Evolutionary conservation across 2,113 vertebrate species (phyloP), one percentile per base, ranked within the genome.

Genomic region (Poecile atricapillus): DNA sequence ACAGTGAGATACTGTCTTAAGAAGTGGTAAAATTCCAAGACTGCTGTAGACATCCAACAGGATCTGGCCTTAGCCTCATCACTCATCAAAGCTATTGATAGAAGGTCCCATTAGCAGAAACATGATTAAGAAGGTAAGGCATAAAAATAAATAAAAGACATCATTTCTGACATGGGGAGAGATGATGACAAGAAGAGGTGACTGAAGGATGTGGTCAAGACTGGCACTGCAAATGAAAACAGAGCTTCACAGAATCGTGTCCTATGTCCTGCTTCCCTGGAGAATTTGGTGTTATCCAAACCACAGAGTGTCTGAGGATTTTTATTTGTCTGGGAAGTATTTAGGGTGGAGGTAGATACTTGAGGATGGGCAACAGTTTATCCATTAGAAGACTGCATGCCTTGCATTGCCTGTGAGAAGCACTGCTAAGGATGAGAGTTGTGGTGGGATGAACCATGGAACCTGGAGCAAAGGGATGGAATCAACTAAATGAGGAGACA

Each of bases 401-500:
- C 5, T 47, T 60, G 17, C 30, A 3, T 4, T 21, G 27, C 16
- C 41, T 44, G 9, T 37, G 16, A n/a, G 44, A 7, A 35, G 7
- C 13, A 14, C 13, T 47, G 35, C 23, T 67, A 17, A 82, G 22
- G 5, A 1, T 67, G 19, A 82, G 22, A 5, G 1, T 4, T 39
- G 19, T 24, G 35, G n/a, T 58, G 41, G 35, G 28, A 44, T 10
- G 30, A n/a, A 49, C 2, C 0, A 0, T 15, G 7, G 25, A 41
- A 35, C 33, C 33, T 49, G 22, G 41, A 83, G 43, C 16, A 23
- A 43, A 0, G 0, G n/a, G 17, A 15, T 5, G 47, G 39, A 60
- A 49, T 1, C 17, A 27, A 13, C 14, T n/a, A n/a, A 39, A 50
- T 19, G 11, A 64, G 17, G 35, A 90, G 12, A 69, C 5, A 3